Evolutionary conservation across 1,140 invertebrate species (phyloP), one percentile per base, ranked within the genome.

Genomic region (Spodoptera litura): DNA sequence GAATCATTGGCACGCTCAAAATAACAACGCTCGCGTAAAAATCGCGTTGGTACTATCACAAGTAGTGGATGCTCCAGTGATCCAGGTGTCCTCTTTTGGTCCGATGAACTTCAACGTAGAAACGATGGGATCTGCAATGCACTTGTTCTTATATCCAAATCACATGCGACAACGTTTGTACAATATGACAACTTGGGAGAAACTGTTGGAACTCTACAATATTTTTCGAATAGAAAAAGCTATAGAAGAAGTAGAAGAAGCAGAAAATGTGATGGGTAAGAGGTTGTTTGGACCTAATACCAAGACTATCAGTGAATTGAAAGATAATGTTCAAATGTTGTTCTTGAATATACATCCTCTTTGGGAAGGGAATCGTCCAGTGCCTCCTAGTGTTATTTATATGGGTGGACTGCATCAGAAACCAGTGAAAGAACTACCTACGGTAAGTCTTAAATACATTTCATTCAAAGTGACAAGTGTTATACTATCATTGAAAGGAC

Each of bases 311-410:
- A 82, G 82, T 0, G 92, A 95, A 71, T 79, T 96, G 27, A 86
- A 89, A 49, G 87, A 89, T 51, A 95, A 95, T 85, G 85, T 95
- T 4, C 93, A 94, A 52, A 83, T 96, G 83, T 49, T 96, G 11
- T 93, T 96, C 61, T 62, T 95, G 4, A 95, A 94, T 81, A 84
- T 81, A 9, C 92, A 95, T 91, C 91, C 90, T 8, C 80, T 92
- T 9, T 89, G 95, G 79, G 82, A 87, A 35, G 82, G 87, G 61
- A 86, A 91, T 53, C 86, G 93, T 25, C 92, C 96, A 6, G 79
- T 92, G 4, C 88, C 93, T 13, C 94, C 95, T 10, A 89, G 83
- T 49, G 90, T 95, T 5, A 82, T 95, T 13, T 85, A 91, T 66
- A 84, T 95, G 68, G 92, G 92, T 15, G 95, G 95, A 44, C 85